Percentiles rank a stretch among this genome's conserved stretches.
These are phyloP conservation scores for Pteria penguin DNA, from an alignment of 2,888 invertebrate genomes.

Conservation along the genomic window DNA sequence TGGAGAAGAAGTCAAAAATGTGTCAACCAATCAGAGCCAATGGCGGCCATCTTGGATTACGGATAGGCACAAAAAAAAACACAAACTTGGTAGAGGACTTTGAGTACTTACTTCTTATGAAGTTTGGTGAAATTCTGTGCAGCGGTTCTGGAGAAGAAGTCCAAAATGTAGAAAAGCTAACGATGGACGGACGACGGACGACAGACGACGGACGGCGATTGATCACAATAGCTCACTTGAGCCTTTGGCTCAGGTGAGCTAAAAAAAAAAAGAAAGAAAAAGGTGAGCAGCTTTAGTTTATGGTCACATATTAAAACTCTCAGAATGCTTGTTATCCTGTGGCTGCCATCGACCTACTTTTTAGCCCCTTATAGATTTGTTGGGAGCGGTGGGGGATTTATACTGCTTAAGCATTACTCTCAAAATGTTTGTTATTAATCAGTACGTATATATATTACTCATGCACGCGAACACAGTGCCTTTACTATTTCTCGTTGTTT, in stretches of 20 bases:
- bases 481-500: too few species aligned
- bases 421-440: too few species aligned
- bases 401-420: too few species aligned
- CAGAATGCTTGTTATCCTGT: too few species aligned
- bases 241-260: background rate
- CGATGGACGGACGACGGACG: background rate
- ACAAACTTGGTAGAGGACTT: background rate
- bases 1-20: background rate
- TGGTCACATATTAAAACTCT: too few species aligned
- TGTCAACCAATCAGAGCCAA: background rate
- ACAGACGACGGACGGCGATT: background rate
- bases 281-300: too few species aligned
- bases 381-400: too few species aligned
- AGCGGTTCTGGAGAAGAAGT: background rate
- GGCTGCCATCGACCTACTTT: too few species aligned
- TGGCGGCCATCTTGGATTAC: background rate
- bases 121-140: background rate
- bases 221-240: background rate
- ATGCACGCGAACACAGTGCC: too few species aligned
- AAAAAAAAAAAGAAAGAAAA: too few species aligned
- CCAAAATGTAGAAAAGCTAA: background rate
- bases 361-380: too few species aligned
- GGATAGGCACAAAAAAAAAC: background rate
- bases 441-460: too few species aligned
- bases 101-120: background rate